Base-by-base conservation (phyloP, 1,140 invertebrate genomes). In the Trachymyrmex septentrionalis region DNA sequence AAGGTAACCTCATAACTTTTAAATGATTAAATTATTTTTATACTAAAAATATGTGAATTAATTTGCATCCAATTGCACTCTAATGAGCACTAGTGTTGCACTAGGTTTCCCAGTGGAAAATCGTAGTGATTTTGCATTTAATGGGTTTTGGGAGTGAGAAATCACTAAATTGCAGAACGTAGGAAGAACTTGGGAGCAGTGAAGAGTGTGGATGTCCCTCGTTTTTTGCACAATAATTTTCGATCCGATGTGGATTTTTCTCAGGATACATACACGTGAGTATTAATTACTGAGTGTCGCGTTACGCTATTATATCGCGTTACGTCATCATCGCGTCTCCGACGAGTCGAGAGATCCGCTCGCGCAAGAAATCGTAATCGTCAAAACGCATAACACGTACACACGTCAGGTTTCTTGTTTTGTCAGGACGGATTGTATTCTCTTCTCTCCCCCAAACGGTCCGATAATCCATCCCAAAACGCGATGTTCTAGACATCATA, bases 171-270 rank as follows among this genome's bases (percentile, higher is more conserved):
- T 14, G 64, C 64, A 27, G 34, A 21, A 19, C 38, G 38, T 7
- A 44, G 9, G 12, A 44, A 10, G 38, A 44, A 44, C 38, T 44
- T 44, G 38, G 9, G 9, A 44, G 38, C 38, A 44, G 10, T 2
- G 38, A 0, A 44, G 9, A 44, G 38, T 44, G 38, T 2, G 10
- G 61, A 92, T 88, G 86, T 89, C 87, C 77, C 88, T 88, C 88
- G 89, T 87, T 90, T 91, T 92, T 92, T 89, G 82, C 86, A 84
- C 66, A 72, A 85, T 80, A 90, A 80, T 86, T 92, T 89, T 91
- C 57, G 82, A 88, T 86, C 87, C 86, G 64, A 77, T 89, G 72
- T 86, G 76, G 66, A 24, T 76, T 86, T 90, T 88, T 87, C 57
- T 86, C 30, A 24, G 81, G 24, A 24, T n/a, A 27, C 21, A 24